Conservation (phyloP, 2,797 vertebrate species). For the Melanotaenia boesemani region DNA sequence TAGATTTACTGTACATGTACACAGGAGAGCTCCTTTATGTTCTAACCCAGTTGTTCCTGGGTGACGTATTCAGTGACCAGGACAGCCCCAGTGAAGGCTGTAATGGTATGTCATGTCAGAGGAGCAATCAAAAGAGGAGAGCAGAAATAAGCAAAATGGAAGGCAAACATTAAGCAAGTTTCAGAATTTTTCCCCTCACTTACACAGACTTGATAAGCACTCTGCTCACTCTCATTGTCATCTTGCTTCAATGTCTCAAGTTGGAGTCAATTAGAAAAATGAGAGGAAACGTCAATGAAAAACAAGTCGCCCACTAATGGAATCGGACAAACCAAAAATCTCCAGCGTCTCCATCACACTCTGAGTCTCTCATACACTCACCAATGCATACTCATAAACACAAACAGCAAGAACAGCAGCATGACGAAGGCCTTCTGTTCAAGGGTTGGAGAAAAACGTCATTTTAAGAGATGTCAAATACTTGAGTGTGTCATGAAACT, state of each 20-base stretch:
- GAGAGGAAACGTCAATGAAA: constrained; percentile 72
- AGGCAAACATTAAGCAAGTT: constrained; percentile 36
- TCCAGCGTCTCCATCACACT: constrained; percentile 5
- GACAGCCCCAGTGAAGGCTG: constrained; percentile 63
- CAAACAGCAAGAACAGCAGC: neutral
- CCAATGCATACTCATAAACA: constrained; percentile 11
- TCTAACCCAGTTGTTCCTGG: constrained; percentile 75
- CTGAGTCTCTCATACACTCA: constrained; percentile 4
- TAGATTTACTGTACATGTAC: constrained; percentile 18
- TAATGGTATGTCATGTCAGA: constrained; percentile 76
- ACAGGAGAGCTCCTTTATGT: constrained; percentile 45
- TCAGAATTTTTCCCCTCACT: constrained; percentile 26
- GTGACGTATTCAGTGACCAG: constrained; percentile 80
- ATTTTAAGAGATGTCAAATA: constrained; percentile 21
- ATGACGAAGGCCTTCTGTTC: constrained; percentile 4
- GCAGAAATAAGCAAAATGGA: constrained; percentile 1
- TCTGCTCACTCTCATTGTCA: constrained; percentile 73
- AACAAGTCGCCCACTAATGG: constrained; percentile 68
- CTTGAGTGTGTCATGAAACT: constrained; percentile 10
- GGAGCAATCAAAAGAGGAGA: constrained; percentile 26
- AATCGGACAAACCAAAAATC: constrained; percentile 60
- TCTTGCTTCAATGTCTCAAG: constrained; percentile 70
- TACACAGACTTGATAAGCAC: constrained; percentile 72
- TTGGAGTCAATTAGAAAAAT: constrained; percentile 79
- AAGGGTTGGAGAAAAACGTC: constrained; percentile 17